Base-by-base conservation (phyloP, 2,797 vertebrate genomes). In the Decapterus maruadsi region DNA sequence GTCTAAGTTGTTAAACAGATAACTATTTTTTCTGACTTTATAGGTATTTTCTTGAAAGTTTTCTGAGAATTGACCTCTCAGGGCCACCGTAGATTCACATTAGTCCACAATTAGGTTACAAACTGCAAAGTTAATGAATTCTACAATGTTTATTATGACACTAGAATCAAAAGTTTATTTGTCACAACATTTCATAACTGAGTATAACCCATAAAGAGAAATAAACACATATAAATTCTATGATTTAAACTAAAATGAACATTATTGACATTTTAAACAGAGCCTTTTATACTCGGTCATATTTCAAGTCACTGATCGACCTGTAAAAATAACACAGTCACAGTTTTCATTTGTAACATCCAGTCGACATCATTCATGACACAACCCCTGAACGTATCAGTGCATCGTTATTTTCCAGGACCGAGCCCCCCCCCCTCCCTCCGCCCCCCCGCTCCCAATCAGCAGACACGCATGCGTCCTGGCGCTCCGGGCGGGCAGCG, bases 381-480 rank as follows among this genome's bases (percentile, higher is more conserved):
- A 3, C 53, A 22, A 17, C 34, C 60, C 38, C 13, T 29, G n/a
- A 38, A 22, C 53, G 6, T 11, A 1, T 43, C 51, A 4, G 8
- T 4, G 6, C 29, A 3, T 57, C 42, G 3, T 63, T 60, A 0
- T 79, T 72, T 62, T 29, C 29, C 29, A 68, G 77, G 57, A 54
- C 26, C 4, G 56, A 65, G 72, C 69, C 51, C 59, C 2, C 31
- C 2, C 4, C 31, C 31, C 31, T 34, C 31, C 31, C 31, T 6
- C 31, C 31, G 1, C 31, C 31, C 4, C 31, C 31, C 31, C 26
- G 1, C 26, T 3, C 3, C 26, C 26, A 71, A 22, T 20, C 55
- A 6, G 46, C 45, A n/a, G 59, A 16, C 63, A 72, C 91, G 91
- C 91, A 91, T 93, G 90, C 91, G 89, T 61, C 67, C 34, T 83